phyloP scores from a whole-genome alignment of 2,888 invertebrate species.

The Microctonus brassicae region DNA sequence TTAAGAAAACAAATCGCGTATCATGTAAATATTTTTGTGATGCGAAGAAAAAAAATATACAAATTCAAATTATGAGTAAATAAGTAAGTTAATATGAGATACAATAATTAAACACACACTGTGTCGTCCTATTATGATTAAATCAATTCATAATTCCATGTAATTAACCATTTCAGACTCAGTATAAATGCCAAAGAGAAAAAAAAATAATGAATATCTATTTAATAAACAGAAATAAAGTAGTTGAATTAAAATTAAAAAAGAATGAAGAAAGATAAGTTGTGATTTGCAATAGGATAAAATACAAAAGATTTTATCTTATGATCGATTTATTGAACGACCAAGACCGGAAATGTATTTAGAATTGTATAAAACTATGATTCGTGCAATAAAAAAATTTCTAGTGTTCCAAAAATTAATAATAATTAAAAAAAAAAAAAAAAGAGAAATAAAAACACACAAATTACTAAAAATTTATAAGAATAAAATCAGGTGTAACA shows the following conservation, averaged over 20 bases:
- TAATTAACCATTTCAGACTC: conserved; percentile 38
- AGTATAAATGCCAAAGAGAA: conserved; percentile 14
- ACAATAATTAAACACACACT: background rate
- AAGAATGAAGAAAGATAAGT: conserved; percentile 14
- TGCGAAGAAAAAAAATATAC: background rate
- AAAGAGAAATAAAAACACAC: conserved; percentile 28
- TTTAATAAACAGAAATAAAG: background rate
- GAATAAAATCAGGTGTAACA: background rate
- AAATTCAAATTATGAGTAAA: conserved; percentile 36
- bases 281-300: conserved; percentile 20
- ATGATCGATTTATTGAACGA: background rate
- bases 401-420: conserved; percentile 54
- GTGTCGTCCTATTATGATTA: conserved; percentile 11
- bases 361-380: conserved; percentile 34
- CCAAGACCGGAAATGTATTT: conserved; percentile 7
- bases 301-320: background rate
- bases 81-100: background rate
- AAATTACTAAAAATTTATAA: conserved; percentile 33
- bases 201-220: background rate
- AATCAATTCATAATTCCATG: conserved; percentile 42
- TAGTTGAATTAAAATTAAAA: conserved; percentile 6
- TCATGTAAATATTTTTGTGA: conserved; percentile 40
- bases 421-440: conserved; percentile 3
- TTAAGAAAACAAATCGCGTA: background rate
- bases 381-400: conserved; percentile 59